Evolutionary conservation across 1,140 invertebrate genomes (phyloP), one percentile per base, ranked within the genome.

Genomic region (Oedothorax gibbosus): DNA sequence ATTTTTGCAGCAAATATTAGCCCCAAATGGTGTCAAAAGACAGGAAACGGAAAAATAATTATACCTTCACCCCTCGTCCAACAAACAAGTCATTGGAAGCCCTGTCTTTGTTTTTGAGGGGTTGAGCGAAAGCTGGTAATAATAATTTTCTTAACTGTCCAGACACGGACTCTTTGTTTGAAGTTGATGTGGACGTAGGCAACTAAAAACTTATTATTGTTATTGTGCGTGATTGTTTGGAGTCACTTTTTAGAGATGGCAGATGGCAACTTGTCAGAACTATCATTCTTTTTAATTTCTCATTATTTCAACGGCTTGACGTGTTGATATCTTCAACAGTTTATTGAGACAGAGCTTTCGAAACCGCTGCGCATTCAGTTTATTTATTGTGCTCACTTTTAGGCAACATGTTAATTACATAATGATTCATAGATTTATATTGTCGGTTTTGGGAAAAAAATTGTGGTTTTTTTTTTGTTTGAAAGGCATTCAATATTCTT

Each of bases 21-120:
- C 35, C 78, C 78, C 78, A 81, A 81, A 81, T 81, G 78, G 78
- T 81, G 78, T 81, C 78, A 53, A 68, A n/a, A 60, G 78, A 81
- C 78, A 81, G 78, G 78, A 81, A 81, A 81, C 78, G 78, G 56
- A 69, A 77, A 64, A 21, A 79, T 71, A 71, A 71, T 71, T 68
- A 71, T 20, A 10, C 20, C 66, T 81, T 11, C 12, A 35, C 3
- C 15, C 9, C 8, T 50, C 66, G 18, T 49, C 77, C 77, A 68
- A 79, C 77, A 79, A 79, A 79, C 77, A 79, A 79, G 77, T 79
- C 77, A 79, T 68, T 79, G n/a, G 57, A 35, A 49, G 15, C 77
- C 15, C 20, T 79, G 62, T 79, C 77, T 79, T 68, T 79, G 77
- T 79, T 79, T 79, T 79, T 35, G 64, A 21, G 50, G 15, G 9